These are phyloP conservation scores for Fabriciana adippe DNA, from an alignment of 2,888 invertebrate species.

Conservation along the genomic window DNA sequence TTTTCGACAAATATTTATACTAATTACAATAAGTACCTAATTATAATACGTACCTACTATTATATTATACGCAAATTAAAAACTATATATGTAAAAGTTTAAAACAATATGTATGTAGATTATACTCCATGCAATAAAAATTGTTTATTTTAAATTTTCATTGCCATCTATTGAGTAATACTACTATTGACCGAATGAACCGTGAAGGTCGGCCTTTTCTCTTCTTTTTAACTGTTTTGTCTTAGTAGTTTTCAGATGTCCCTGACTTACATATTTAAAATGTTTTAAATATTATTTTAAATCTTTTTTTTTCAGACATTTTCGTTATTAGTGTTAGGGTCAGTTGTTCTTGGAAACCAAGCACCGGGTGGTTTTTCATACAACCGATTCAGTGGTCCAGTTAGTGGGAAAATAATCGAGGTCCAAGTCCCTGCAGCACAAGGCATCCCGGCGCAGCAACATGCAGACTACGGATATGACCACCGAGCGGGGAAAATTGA, in stretches of 20 bases:
- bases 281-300: neutral
- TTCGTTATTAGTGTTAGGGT: constrained; percentile 52
- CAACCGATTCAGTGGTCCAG: constrained; percentile 88
- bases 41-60: neutral
- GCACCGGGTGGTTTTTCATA: constrained; percentile 85
- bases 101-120: neutral
- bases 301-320: constrained; percentile 54
- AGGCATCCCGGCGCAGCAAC: constrained; percentile 69
- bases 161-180: constrained; percentile 69
- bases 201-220: constrained; percentile 66
- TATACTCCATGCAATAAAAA: neutral
- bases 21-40: too few species aligned
- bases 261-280: neutral
- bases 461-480: constrained; percentile 77
- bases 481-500: constrained; percentile 72
- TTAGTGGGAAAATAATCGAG: constrained; percentile 84
- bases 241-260: constrained; percentile 45
- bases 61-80: too few species aligned
- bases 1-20: too few species aligned
- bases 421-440: constrained; percentile 78
- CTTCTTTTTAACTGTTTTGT: constrained; percentile 33
- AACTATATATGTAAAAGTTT: neutral
- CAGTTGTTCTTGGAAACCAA: constrained; percentile 54
- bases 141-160: constrained; percentile 54
- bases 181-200: constrained; percentile 48